Conservation (phyloP, 1,140 invertebrate genomes). For the Stegodyphus mimosarum region DNA sequence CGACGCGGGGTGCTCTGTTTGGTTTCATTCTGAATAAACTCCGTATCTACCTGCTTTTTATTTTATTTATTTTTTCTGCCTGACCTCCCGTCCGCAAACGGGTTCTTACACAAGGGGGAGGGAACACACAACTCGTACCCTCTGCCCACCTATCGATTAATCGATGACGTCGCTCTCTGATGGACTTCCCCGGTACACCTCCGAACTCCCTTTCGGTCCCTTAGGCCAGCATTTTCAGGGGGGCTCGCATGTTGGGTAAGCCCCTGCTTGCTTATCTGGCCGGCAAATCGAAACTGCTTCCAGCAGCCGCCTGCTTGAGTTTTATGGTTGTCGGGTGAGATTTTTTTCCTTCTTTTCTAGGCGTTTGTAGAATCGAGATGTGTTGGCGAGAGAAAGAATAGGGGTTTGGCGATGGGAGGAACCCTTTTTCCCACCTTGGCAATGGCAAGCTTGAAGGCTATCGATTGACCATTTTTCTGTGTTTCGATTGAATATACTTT, state of each 20-base stretch:
- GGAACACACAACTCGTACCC: background rate
- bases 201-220: background rate
- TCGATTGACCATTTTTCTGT: too few relatives aligned
- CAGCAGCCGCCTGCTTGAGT: slow-evolving; percentile 43
- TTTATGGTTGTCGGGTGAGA: slow-evolving; percentile 17
- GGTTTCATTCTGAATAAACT: background rate
- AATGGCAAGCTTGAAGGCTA: too few relatives aligned
- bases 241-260: background rate
- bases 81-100: background rate
- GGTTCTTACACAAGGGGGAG: background rate
- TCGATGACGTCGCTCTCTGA: slow-evolving; percentile 41
- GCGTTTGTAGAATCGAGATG: too few relatives aligned
- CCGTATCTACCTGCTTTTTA: background rate
- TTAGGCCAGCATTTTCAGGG: background rate
- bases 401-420: too few relatives aligned
- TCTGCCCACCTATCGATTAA: slow-evolving; percentile 34
- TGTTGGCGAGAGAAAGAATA: too few relatives aligned
- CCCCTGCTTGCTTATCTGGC: slow-evolving; percentile 44
- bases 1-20: background rate
- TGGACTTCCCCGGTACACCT: background rate
- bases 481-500: too few relatives aligned
- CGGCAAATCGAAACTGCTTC: slow-evolving; percentile 52
- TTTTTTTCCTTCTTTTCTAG: background rate
- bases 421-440: too few relatives aligned
- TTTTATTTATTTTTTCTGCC: background rate